Evolutionary conservation across 2,797 vertebrate genomes (phyloP).

Genomic region (Agapornis canus): DNA sequence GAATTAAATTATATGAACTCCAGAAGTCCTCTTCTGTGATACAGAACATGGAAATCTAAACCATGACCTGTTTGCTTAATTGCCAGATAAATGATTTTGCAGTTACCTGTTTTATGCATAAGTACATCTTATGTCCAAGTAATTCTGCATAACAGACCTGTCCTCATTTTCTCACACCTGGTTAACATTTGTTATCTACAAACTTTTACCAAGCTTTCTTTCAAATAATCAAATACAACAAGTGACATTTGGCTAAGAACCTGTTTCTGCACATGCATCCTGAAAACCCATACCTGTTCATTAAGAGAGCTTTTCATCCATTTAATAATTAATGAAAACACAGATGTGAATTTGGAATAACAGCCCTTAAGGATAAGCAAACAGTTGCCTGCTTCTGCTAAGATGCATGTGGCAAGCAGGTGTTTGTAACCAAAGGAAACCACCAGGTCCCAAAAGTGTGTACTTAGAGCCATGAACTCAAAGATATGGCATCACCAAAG

Average conservation of each 20-base stretch:
- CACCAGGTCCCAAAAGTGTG: background rate
- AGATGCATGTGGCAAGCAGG: background rate
- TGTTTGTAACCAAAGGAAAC: background rate
- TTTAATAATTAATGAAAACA: background rate
- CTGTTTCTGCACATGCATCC: background rate
- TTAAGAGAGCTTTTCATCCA: background rate
- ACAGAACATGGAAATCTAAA: background rate
- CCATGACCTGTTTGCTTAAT: background rate
- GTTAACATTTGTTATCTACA: background rate
- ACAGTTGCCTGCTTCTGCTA: background rate
- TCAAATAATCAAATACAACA: background rate
- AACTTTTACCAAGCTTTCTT: background rate
- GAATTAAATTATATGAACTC: background rate
- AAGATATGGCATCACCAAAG: too few species aligned
- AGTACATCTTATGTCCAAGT: background rate
- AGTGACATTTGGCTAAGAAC: background rate
- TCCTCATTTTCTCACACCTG: background rate
- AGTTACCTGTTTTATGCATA: background rate
- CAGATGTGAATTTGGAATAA: background rate
- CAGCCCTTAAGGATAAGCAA: background rate
- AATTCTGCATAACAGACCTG: too few species aligned
- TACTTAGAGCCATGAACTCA: background rate
- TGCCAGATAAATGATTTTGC: background rate
- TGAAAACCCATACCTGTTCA: background rate
- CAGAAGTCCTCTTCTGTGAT: background rate